Evolutionary conservation across 2,797 vertebrate genomes (phyloP).

Genomic region (Pseudopleuronectes americanus): DNA sequence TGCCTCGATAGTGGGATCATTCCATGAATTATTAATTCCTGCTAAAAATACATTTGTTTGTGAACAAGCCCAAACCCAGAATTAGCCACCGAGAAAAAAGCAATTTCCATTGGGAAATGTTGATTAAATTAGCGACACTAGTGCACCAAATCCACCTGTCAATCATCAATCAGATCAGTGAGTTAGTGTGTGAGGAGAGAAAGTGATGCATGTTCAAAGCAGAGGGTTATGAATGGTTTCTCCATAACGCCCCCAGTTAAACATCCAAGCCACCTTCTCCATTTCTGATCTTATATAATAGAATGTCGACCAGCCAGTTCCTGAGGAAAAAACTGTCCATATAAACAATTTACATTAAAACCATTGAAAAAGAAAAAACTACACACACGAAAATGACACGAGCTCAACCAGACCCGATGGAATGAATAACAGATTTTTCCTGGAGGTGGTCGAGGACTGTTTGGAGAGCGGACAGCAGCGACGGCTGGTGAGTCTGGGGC

Average conservation of each 20-base stretch:
- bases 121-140: neutral
- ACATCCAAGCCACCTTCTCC: neutral
- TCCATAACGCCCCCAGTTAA: neutral
- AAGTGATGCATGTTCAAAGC: too few species aligned
- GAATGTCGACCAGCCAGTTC: neutral
- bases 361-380: slow-evolving; percentile 6
- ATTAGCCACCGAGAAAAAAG: too few species aligned
- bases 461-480: slow-evolving; percentile 46
- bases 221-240: neutral
- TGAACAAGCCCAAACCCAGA: slow-evolving; percentile 4
- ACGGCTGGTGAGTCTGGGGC: slow-evolving; percentile 48
- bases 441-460: slow-evolving; percentile 21
- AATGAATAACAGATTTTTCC: slow-evolving; percentile 25
- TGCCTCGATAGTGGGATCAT: neutral
- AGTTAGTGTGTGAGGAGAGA: neutral
- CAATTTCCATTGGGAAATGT: too few species aligned
- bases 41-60: slow-evolving; percentile 19
- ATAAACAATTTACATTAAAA: slow-evolving; percentile 25
- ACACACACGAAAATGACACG: neutral
- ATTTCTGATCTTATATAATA: neutral
- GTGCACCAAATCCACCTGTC: too few species aligned
- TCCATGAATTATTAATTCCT: slow-evolving; percentile 11
- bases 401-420: neutral
- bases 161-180: neutral
- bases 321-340: slow-evolving; percentile 12